Percentiles rank a stretch among this genome's conserved stretches.
Conservation (phyloP, 2,113 vertebrate genomes). For the Apeltes quadracus region DNA sequence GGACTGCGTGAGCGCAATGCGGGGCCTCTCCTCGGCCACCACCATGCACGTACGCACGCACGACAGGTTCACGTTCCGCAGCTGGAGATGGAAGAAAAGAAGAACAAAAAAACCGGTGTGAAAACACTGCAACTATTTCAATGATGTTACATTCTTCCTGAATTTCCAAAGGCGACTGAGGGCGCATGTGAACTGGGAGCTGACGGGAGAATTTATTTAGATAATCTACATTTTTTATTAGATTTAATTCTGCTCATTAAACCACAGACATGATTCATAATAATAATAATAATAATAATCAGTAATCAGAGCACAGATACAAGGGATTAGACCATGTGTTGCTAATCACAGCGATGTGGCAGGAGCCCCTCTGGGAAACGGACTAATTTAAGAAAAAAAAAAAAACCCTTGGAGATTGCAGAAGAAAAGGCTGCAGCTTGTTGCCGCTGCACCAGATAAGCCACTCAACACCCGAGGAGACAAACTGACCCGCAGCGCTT, state of each 20-base stretch:
- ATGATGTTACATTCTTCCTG: not conserved
- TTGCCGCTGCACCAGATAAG: not conserved
- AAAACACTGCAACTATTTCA: not conserved
- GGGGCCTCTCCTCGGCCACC: conserved; percentile 94
- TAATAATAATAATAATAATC: not conserved
- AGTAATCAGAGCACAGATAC: conserved; percentile 11
- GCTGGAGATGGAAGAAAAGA: conserved; percentile 66
- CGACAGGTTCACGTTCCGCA: conserved; percentile 91
- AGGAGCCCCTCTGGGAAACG: conserved; percentile 18
- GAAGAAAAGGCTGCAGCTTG: not conserved
- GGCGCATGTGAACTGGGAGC: not conserved
- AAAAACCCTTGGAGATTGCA: not conserved
- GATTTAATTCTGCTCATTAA: conserved; percentile 6
- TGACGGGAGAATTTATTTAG: not conserved
- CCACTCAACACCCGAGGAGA: not conserved
- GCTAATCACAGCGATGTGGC: conserved; percentile 1
- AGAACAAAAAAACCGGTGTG: not conserved
- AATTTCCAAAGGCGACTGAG: not conserved
- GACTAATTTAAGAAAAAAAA: not conserved
- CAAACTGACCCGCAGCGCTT: conserved; percentile 86
- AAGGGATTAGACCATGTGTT: conserved; percentile 2
- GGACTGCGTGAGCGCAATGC: conserved; percentile 90
- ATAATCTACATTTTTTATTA: conserved; percentile 1
- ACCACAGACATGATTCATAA: conserved; percentile 4
- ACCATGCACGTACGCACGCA: conserved; percentile 98